Evolutionary conservation across 2,797 vertebrate species (phyloP).

Genomic region (Tympanoctomys barrerae): DNA sequence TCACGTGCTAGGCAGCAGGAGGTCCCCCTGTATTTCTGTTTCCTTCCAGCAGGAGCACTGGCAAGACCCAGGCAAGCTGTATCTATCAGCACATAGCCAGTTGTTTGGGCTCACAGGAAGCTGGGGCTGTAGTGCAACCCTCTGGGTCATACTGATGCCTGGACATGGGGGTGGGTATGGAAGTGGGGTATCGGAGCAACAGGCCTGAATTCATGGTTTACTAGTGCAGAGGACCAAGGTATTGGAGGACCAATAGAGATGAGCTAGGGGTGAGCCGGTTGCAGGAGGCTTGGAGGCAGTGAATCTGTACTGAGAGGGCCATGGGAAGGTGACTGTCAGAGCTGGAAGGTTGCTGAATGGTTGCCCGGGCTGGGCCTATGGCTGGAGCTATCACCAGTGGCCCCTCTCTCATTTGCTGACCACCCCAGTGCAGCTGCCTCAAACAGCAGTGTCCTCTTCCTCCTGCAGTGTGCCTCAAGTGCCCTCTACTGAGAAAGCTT

Average conservation of each 20-base stretch:
- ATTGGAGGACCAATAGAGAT: neutral
- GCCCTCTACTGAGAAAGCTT: too few species aligned
- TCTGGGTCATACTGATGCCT: neutral
- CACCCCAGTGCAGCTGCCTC: neutral
- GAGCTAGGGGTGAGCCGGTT: too few species aligned
- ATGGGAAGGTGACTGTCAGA: neutral
- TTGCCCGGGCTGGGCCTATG: neutral
- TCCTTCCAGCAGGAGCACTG: neutral
- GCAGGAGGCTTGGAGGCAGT: neutral
- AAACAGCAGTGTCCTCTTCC: neutral
- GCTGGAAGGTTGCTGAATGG: neutral
- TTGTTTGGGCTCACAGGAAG: neutral
- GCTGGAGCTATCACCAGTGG: neutral
- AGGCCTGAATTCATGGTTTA: neutral
- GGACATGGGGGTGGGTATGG: fast-evolving
- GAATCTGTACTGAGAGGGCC: neutral
- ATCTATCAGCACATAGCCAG: neutral
- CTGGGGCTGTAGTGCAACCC: neutral
- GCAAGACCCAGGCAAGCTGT: neutral
- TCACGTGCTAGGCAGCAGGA: neutral
- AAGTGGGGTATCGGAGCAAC: too few species aligned
- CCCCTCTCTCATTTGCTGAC: neutral
- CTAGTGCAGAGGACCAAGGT: neutral
- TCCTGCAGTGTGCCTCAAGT: neutral
- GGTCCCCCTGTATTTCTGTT: neutral